Evolutionary conservation across 2,797 vertebrate genomes (phyloP), one percentile per base, ranked within the genome.

Genomic region (Phyllotis vaccarum): DNA sequence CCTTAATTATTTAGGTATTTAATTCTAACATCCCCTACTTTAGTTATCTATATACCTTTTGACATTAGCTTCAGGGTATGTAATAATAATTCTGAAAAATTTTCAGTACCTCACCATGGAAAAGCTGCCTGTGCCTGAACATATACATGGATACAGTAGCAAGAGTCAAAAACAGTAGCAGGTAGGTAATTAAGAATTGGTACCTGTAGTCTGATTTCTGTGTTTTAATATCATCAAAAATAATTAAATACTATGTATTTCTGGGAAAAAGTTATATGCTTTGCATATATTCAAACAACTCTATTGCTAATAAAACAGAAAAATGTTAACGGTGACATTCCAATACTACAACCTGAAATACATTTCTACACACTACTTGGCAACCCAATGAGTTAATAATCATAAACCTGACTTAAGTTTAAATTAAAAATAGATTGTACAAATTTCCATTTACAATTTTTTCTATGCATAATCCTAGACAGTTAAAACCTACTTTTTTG

Each of bases 281-380:
- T 9, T 58, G 46, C 64, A 66, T 75, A 22, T 46, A 46, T 46
- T 34, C 40, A 24, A 80, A 86, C 46, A 4, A 0, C 1, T 90
- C 37, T 0, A 46, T 5, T 88, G 54, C 2, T 43, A 76, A 56
- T 62, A 72, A 58, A 74, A 40, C 62, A 74, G 13, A 22, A 54
- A 43, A 88, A 62, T 19, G 0, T 4, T 0, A 43, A 60, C 19
- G 5, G 3, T 17, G 34, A 24, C 40, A 37, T 72, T 4, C 24
- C 10, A n/a, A 66, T 37, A 5, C 1, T 56, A n/a, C 1, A 22
- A 19, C 14, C 40, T 70, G 54, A 56, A 6, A 58, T 3, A 81
- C 2, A 37, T 40, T 60, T 64, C 16, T 2, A 40, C 6, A 74
- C 9, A 43, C 0, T 17, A 8, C 1, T 7, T 19, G 12, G 14